phyloP scores from a whole-genome alignment of 2,888 invertebrate genomes.

The Sepioteuthis lessoniana region DNA sequence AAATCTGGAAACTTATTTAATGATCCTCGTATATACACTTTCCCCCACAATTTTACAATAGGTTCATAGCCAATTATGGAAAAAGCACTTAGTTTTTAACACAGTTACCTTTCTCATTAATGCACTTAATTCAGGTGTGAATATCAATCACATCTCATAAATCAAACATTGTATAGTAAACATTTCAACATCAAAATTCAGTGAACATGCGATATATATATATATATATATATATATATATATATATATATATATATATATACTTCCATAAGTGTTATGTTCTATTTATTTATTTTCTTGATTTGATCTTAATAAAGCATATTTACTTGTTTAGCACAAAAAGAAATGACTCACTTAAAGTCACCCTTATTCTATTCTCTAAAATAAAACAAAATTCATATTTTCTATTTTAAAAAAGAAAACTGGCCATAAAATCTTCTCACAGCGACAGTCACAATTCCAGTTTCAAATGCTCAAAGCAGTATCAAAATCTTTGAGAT shows the following conservation, averaged over 20 bases:
- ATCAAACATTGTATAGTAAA: too few relatives aligned
- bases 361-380: background rate
- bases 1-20: too few relatives aligned
- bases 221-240: background rate
- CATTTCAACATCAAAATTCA: too few relatives aligned
- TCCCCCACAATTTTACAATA: too few relatives aligned
- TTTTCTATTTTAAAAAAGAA: background rate
- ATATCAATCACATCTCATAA: too few relatives aligned
- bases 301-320: background rate
- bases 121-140: too few relatives aligned
- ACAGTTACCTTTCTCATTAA: too few relatives aligned
- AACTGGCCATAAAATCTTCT: background rate
- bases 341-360: background rate
- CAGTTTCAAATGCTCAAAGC: background rate
- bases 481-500: background rate
- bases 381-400: background rate
- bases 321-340: background rate
- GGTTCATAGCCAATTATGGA: too few relatives aligned
- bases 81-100: too few relatives aligned
- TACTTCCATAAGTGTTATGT: background rate
- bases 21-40: too few relatives aligned
- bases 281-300: background rate
- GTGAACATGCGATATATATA: too few relatives aligned
- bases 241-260: slow-evolving; percentile 33
- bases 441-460: background rate